Percentiles rank a stretch among this genome's conserved stretches.
These are phyloP conservation scores for Girardia tigrina DNA, from an alignment of 2,888 invertebrate species.

Conservation along the genomic window DNA sequence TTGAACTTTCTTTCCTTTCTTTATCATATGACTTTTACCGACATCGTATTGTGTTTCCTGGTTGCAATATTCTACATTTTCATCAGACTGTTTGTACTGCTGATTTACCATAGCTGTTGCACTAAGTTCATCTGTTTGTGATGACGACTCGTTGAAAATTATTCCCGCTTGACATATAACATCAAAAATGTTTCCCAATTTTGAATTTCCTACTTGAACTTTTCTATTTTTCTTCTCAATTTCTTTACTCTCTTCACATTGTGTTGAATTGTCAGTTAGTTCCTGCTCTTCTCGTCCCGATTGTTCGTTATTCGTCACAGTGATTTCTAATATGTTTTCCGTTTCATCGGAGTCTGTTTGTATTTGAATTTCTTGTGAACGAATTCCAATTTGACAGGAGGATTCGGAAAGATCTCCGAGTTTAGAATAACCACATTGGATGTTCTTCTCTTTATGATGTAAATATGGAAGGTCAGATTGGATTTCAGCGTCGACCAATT, in stretches of 20 bases:
- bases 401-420: background rate
- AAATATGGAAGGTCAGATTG: background rate
- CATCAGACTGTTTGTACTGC: background rate
- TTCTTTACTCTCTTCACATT: background rate
- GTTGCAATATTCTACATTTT: background rate
- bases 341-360: background rate
- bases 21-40: no score
- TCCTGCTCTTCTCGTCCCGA: background rate
- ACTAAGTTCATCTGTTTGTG: background rate
- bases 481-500: background rate
- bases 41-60: background rate
- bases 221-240: background rate
- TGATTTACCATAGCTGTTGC: background rate
- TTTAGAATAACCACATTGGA: background rate
- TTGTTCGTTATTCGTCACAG: no score
- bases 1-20: constrained; percentile 4
- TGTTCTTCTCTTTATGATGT: background rate
- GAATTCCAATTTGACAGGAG: background rate
- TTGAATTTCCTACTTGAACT: background rate
- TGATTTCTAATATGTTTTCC: background rate
- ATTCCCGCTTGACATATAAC: background rate
- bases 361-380: background rate
- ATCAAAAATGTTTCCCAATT: background rate
- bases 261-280: background rate
- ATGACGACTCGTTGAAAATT: background rate